These are phyloP conservation scores for Coleophora deauratella DNA, from an alignment of 2,888 invertebrate genomes.

Conservation along the genomic window DNA sequence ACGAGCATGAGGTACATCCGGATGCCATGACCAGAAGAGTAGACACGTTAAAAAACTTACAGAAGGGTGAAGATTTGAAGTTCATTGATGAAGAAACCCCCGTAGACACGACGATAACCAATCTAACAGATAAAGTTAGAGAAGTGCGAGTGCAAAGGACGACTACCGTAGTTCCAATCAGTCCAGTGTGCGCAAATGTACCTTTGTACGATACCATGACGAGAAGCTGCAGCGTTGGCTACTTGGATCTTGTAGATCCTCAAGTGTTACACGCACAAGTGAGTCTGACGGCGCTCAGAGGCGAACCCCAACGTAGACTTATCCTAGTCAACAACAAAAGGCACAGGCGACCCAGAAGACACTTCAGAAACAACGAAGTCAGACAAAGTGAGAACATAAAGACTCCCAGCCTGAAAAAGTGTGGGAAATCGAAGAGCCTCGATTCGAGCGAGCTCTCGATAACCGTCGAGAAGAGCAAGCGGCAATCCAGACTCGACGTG, in stretches of 20 bases:
- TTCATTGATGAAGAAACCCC: conserved; percentile 82
- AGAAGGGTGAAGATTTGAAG: conserved; percentile 75
- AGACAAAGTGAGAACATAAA: conserved; percentile 33
- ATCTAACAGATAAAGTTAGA: conserved; percentile 36
- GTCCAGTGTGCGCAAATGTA: conserved; percentile 67
- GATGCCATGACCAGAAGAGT: conserved; percentile 42
- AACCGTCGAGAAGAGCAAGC: conserved; percentile 57
- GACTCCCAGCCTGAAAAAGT: conserved; percentile 76
- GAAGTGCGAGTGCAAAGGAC: conserved; percentile 54
- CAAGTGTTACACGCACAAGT: conserved; percentile 84
- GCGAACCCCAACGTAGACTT: conserved; percentile 84
- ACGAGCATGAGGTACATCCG: conserved; percentile 55
- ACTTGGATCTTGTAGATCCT: conserved; percentile 86
- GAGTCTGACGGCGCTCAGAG: conserved; percentile 79
- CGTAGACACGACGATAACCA: conserved; percentile 37
- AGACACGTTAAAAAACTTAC: conserved; percentile 42
- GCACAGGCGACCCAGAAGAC: conserved; percentile 56
- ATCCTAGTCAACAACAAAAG: conserved; percentile 82
- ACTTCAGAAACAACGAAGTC: conserved; percentile 41
- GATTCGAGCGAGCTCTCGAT: conserved; percentile 88
- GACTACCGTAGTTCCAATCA: conserved; percentile 79
- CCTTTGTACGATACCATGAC: conserved; percentile 79
- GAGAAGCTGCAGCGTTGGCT: conserved; percentile 91
- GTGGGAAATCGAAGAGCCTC: conserved; percentile 87
- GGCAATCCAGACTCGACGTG: conserved; percentile 24